These are phyloP conservation scores for Drosophila bocki DNA, from an alignment of 1,140 invertebrate genomes.

Conservation along the genomic window DNA sequence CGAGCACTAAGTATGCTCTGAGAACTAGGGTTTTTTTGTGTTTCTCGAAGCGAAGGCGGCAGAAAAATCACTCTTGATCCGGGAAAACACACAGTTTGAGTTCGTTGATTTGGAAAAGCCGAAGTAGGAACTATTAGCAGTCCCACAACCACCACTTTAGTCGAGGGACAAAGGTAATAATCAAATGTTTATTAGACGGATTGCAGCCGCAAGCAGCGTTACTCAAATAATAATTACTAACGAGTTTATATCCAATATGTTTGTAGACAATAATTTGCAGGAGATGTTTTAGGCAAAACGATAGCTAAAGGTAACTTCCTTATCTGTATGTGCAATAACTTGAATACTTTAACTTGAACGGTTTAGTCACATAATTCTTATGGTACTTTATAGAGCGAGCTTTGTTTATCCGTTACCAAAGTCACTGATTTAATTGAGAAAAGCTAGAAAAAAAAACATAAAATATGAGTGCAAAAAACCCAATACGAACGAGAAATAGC, in stretches of 20 bases:
- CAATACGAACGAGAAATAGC: constrained; percentile 5
- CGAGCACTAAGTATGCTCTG: constrained; percentile 45
- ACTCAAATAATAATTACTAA: constrained; percentile 35
- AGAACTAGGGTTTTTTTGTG: constrained; percentile 18
- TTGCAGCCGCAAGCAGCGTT: constrained; percentile 21
- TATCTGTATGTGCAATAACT: constrained; percentile 38
- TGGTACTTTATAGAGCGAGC: constrained; percentile 38
- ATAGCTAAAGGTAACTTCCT: constrained; percentile 62
- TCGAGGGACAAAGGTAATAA: constrained; percentile 18
- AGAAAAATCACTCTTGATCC: constrained; percentile 7
- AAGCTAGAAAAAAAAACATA: constrained; percentile 12
- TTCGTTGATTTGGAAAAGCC: constrained; percentile 36
- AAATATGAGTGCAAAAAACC: constrained; percentile 17
- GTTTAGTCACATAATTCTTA: constrained; percentile 26
- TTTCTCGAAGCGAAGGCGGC: constrained; percentile 16
- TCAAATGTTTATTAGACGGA: constrained; percentile 45
- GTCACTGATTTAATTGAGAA: constrained; percentile 31
- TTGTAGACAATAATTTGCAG: constrained; percentile 81
- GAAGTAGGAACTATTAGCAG: constrained; percentile 10
- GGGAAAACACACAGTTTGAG: constrained; percentile 18
- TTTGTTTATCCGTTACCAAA: constrained; percentile 25
- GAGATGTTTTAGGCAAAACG: constrained; percentile 52
- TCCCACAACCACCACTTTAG: constrained; percentile 17
- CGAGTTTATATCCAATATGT: constrained; percentile 64
- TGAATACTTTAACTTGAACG: constrained; percentile 40